Evolutionary conservation across 35 echinoderm and acorn worm genomes (phyloP).

Genomic region (Heliocidaris tuberculata): DNA sequence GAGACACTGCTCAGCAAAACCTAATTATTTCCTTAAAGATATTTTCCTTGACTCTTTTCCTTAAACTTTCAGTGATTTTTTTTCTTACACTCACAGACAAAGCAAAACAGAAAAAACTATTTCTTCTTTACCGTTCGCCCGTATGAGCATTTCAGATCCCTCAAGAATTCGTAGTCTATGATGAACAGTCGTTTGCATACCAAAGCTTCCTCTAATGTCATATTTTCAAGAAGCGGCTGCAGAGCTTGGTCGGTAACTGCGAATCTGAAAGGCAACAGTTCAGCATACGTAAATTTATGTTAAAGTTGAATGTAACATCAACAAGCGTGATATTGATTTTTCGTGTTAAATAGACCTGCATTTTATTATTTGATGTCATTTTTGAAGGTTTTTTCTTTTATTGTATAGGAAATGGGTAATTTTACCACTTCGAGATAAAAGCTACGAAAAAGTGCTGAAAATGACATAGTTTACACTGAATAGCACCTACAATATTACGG

Average conservation of each 20-base stretch:
- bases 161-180: constrained; percentile 57
- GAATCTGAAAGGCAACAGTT: constrained; percentile 17
- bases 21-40: not conserved
- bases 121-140: constrained; percentile 26
- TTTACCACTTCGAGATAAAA: too few relatives aligned
- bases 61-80: too few relatives aligned
- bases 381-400: not conserved
- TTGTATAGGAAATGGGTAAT: too few relatives aligned
- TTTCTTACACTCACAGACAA: too few relatives aligned
- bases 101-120: too few relatives aligned
- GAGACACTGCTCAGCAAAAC: not conserved
- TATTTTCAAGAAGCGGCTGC: constrained; percentile 48
- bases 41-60: not conserved
- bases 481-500: too few relatives aligned
- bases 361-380: not conserved
- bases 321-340: too few relatives aligned
- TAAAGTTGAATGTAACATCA: not conserved
- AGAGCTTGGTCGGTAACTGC: constrained; percentile 70
- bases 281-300: not conserved
- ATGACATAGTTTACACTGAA: too few relatives aligned
- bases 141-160: constrained; percentile 57
- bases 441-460: too few relatives aligned
- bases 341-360: too few relatives aligned
- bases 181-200: constrained; percentile 62
- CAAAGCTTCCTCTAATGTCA: constrained; percentile 59